Conservation (phyloP, 2,797 vertebrate genomes). For the Cygnus olor region DNA sequence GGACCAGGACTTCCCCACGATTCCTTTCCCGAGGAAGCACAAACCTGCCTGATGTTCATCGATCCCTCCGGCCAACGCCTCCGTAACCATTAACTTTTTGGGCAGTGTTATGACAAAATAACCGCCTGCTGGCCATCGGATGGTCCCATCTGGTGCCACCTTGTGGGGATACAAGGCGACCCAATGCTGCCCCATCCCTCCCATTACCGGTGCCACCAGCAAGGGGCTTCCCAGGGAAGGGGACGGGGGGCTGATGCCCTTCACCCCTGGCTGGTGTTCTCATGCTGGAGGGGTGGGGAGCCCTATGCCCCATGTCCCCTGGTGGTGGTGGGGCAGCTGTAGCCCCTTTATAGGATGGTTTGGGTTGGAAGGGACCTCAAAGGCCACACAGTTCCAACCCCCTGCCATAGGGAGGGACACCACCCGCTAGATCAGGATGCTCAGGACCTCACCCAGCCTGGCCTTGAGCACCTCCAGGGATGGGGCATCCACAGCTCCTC, state of each 20-base stretch:
- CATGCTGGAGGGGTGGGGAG: too few species aligned
- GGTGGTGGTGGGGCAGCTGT: too few species aligned
- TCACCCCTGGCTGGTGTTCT: background rate
- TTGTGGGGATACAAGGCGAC: background rate
- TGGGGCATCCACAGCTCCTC: too few species aligned
- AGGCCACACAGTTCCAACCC: too few species aligned
- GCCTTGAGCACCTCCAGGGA: too few species aligned
- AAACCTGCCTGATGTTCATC: background rate
- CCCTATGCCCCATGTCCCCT: too few species aligned
- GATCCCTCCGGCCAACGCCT: background rate
- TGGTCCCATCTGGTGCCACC: background rate
- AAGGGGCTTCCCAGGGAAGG: background rate
- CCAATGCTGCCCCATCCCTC: background rate
- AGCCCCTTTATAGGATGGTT: too few species aligned
- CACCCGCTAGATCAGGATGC: too few species aligned
- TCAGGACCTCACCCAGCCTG: too few species aligned
- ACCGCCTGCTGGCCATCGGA: rapidly evolving
- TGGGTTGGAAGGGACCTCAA: too few species aligned
- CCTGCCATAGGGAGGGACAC: too few species aligned
- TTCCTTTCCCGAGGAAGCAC: background rate
- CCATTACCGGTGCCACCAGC: background rate
- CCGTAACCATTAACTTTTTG: rapidly evolving
- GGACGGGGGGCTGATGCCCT: background rate
- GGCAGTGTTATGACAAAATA: background rate
- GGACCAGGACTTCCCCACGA: background rate